Percentiles rank a stretch among this genome's conserved stretches.
Evolutionary conservation across 1,140 invertebrate species (phyloP).

Genomic region (Danaus plexippus): DNA sequence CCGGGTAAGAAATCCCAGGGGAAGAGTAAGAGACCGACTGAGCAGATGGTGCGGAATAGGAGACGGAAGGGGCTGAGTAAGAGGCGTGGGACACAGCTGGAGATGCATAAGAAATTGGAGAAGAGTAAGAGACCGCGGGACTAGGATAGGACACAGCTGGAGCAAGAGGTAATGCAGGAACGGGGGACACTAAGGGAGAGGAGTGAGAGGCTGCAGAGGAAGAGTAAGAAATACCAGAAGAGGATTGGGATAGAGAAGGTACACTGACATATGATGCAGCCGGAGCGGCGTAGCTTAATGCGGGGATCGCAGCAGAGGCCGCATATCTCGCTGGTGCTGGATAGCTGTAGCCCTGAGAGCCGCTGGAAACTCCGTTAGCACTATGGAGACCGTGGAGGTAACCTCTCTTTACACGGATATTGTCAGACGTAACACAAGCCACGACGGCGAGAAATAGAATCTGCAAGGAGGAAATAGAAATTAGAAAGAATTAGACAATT

Average conservation of each 20-base stretch:
- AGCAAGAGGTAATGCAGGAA: slow-evolving; percentile 8
- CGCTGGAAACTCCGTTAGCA: slow-evolving; percentile 10
- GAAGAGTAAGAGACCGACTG: slow-evolving; percentile 16
- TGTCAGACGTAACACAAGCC: slow-evolving; percentile 19
- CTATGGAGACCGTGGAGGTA: slow-evolving; percentile 24
- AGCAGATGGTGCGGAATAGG: slow-evolving; percentile 13
- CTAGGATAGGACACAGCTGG: slow-evolving; percentile 12
- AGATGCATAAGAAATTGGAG: slow-evolving; percentile 10
- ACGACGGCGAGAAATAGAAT: slow-evolving; percentile 22
- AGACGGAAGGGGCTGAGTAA: slow-evolving; percentile 11
- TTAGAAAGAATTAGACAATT: slow-evolving; percentile 1
- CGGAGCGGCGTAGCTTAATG: slow-evolving; percentile 11
- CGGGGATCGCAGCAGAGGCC: slow-evolving; percentile 5
- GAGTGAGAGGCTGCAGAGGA: slow-evolving; percentile 6
- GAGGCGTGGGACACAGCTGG: slow-evolving; percentile 16
- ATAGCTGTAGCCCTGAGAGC: slow-evolving; percentile 18
- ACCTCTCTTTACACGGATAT: slow-evolving; percentile 30
- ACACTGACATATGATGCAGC: slow-evolving; percentile 10
- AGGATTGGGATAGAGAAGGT: slow-evolving; percentile 11
- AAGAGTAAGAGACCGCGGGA: slow-evolving; percentile 12
- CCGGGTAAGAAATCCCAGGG: slow-evolving; percentile 17
- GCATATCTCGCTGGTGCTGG: slow-evolving; percentile 4
- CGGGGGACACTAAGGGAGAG: slow-evolving; percentile 3
- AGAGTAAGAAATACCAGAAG: slow-evolving; percentile 10
- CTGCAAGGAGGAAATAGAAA: slow-evolving; percentile 14